These are phyloP conservation scores for Capitulum mitella DNA, from an alignment of 2,888 invertebrate species.

Conservation along the genomic window DNA sequence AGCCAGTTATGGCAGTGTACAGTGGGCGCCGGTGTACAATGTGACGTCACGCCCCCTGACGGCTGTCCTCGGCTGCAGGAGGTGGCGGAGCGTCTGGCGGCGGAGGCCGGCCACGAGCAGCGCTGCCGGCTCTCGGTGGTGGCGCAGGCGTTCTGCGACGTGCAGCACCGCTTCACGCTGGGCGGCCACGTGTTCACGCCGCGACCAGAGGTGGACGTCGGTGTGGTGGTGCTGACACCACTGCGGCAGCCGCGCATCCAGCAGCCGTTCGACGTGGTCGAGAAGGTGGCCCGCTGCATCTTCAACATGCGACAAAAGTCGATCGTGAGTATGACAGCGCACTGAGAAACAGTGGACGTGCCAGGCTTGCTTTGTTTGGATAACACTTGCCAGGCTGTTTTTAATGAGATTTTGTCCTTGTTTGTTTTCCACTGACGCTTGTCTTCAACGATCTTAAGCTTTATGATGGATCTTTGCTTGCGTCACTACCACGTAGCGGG, in stretches of 20 bases:
- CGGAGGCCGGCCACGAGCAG: conserved; percentile 57
- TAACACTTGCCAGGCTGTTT: no score
- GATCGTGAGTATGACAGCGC: conserved; percentile 29
- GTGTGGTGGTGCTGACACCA: conserved; percentile 82
- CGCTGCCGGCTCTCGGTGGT: conserved; percentile 87
- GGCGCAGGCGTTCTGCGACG: conserved; percentile 85
- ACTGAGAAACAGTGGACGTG: no score
- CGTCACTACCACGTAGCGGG: no score
- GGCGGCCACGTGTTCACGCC: conserved; percentile 87
- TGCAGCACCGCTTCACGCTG: conserved; percentile 75
- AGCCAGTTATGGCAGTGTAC: background rate
- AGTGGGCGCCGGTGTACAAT: background rate
- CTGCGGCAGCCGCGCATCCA: conserved; percentile 61
- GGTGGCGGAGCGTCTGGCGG: conserved; percentile 77
- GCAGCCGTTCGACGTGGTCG: conserved; percentile 73
- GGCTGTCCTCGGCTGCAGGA: conserved; percentile 52
- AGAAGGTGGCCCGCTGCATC: conserved; percentile 77
- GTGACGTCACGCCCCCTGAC: background rate
- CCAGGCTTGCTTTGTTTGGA: no score
- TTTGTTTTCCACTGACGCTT: no score
- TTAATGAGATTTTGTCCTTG: no score
- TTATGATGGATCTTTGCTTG: no score
- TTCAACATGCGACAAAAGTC: conserved; percentile 83
- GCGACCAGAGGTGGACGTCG: conserved; percentile 92
- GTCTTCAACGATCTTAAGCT: no score